Evolutionary conservation across 2,888 invertebrate species (phyloP), one percentile per base, ranked within the genome.

Genomic region (Coleophora deauratella): DNA sequence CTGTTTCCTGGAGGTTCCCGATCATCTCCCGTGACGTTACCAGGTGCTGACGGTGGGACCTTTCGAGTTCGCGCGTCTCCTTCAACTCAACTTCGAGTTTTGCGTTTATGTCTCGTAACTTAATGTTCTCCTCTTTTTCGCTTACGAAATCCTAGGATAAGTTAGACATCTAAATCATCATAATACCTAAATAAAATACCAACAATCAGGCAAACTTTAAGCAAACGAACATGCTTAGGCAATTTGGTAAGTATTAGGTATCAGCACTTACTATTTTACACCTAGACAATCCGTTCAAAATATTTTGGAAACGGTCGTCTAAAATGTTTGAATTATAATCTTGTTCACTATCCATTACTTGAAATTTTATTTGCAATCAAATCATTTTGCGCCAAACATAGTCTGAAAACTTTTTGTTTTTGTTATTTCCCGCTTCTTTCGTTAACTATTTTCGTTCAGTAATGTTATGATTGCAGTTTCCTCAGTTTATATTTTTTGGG

Each of bases 21-120:
- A 85, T 79, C 77, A 85, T 84, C 64, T 84, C 82, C 15, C 82
- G 67, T 14, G 81, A 78, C 9, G 68, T 66, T 40, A 72, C 51
- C 47, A 84, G 66, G 56, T 82, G 81, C 46, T 72, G 79, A 8
- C 81, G 73, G 53, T 84, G 80, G 0, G 79, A 76, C 48, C 84
- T 82, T 58, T 81, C 82, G 38, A 75, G 57, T 52, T 86, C 82
- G 7, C 70, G 66, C 1, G 68, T 50, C 56, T 80, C 75, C 54
- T 66, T 71, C 32, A 86, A 46, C 52, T 84, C 81, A 4, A 64
- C 41, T 58, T 76, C 72, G 42, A 84, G 54, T 55, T 71, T 81
- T 10, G 52, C 42, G 49, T 79, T 79, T 12, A 56, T 52, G 51
- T 81, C 79, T 14, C 65, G 65, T 46, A 78, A 45, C 46, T 56